These are phyloP conservation scores for Bruchidius siliquastri DNA, from an alignment of 2,888 invertebrate species.

Conservation along the genomic window DNA sequence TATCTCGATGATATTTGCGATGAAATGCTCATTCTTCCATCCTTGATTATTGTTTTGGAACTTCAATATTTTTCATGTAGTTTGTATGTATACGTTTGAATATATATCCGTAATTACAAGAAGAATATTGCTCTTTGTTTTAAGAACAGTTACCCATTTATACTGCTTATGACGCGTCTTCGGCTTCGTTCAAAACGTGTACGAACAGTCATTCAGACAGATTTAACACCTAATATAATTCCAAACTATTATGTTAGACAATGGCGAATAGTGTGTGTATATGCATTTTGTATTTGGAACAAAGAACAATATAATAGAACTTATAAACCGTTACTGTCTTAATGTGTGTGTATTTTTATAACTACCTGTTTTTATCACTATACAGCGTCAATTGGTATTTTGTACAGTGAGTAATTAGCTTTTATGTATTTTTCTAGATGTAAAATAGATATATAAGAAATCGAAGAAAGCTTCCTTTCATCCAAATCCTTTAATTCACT, in stretches of 20 bases:
- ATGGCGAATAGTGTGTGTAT: constrained; percentile 2
- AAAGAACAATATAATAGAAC: background rate
- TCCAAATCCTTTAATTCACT: background rate
- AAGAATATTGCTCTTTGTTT: background rate
- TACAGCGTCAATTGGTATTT: background rate
- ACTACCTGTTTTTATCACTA: background rate
- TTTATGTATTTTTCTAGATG: background rate
- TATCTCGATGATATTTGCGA: too few species aligned
- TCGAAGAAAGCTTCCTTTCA: background rate
- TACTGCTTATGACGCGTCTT: background rate
- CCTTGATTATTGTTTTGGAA: too few species aligned
- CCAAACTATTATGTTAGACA: constrained; percentile 11
- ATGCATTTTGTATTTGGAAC: background rate
- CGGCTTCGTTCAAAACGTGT: background rate
- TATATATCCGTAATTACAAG: background rate
- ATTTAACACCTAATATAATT: constrained; percentile 9
- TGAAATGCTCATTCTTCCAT: too few species aligned
- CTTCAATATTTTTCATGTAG: too few species aligned
- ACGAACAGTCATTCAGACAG: background rate
- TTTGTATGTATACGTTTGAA: too few species aligned
- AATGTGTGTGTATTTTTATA: background rate
- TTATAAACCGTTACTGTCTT: background rate
- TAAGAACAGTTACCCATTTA: background rate
- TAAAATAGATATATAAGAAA: background rate
- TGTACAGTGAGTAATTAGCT: background rate